Base-by-base conservation (phyloP, 2,888 invertebrate species). In the Opisthograptis luteolata region DNA sequence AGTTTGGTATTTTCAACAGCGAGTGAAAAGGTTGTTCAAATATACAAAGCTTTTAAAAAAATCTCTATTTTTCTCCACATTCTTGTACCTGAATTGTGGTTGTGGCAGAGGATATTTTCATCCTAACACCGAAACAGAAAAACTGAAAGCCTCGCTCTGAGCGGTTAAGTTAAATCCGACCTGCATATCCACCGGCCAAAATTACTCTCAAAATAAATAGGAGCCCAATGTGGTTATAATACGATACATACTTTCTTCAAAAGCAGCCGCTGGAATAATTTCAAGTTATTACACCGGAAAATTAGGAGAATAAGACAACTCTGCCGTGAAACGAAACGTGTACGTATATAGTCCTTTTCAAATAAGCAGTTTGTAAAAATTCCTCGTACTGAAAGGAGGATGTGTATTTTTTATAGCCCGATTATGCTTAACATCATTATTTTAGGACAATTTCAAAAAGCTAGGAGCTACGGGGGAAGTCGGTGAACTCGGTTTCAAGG, bases 261-360 rank as follows among this genome's bases (percentile, higher is more conserved):
- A 58, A 55, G 52, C 62, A 60, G 35, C 49, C 43, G 30, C 44
- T 35, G 58, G 63, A 68, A 65, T 68, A 68, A 73, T 70, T 70
- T 64, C 58, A 52, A 67, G 58, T 71, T 73, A 70, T 70, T 68
- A 67, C 55, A 51, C 60, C 58, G 69, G 66, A 69, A 73, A 72
- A 75, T 73, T 70, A 69, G 64, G 58, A 62, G 57, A 70, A 64
- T 58, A 62, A 66, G 60, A 58, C 52, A 59, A 64, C 56, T 59
- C 53, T 53, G 31, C 62, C 66, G 67, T 73, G 47, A 67, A 73
- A 69, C 61, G 58, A 44, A 68, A 63, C 63, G 53, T 62, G 56
- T 57, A 41, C 45, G 42, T 22, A 31, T n/a, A 52, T 22, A 31
- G 44, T 51, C 54, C 56, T 64, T 61, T 66, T 42, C 51, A 60